These are phyloP conservation scores for Hermatobates lingyangjiaoensis DNA, from an alignment of 1,140 invertebrate species.

Conservation along the genomic window DNA sequence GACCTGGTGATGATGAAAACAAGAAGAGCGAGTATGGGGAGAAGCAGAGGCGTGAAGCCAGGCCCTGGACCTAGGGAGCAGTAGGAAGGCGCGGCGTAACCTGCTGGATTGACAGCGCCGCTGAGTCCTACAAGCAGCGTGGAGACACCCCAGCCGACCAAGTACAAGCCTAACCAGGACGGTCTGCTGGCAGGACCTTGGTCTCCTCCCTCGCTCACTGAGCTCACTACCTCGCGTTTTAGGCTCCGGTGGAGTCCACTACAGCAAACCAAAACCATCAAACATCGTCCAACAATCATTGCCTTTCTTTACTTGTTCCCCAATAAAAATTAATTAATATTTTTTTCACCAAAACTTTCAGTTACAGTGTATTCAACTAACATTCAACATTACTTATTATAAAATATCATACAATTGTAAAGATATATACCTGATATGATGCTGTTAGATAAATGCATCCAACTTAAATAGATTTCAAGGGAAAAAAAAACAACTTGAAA, in stretches of 20 bases:
- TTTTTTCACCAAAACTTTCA: neutral
- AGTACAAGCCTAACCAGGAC: constrained; percentile 68
- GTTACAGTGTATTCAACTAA: too few species aligned
- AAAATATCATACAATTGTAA: too few species aligned
- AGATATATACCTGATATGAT: too few species aligned
- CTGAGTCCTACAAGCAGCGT: constrained; percentile 78
- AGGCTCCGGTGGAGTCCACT: constrained; percentile 74
- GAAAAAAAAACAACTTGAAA: too few species aligned
- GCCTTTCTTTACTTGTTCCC: neutral
- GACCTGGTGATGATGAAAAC: constrained; percentile 52
- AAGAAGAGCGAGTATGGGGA: constrained; percentile 52
- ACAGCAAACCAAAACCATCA: too few species aligned
- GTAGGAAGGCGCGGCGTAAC: constrained; percentile 63
- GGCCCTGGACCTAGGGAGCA: constrained; percentile 66
- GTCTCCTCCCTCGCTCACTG: constrained; percentile 22
- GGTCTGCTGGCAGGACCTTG: constrained; percentile 49
- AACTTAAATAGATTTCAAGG: too few species aligned
- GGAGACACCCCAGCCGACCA: constrained; percentile 81
- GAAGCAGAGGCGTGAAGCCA: constrained; percentile 58
- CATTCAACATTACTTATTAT: too few species aligned
- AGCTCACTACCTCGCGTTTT: constrained; percentile 41
- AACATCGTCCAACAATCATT: neutral
- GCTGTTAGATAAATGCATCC: too few species aligned
- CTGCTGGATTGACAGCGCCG: constrained; percentile 67
- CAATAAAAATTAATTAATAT: constrained; percentile 1